These are phyloP conservation scores for Gopherus flavomarginatus DNA, from an alignment of 2,113 vertebrate species.

Conservation along the genomic window DNA sequence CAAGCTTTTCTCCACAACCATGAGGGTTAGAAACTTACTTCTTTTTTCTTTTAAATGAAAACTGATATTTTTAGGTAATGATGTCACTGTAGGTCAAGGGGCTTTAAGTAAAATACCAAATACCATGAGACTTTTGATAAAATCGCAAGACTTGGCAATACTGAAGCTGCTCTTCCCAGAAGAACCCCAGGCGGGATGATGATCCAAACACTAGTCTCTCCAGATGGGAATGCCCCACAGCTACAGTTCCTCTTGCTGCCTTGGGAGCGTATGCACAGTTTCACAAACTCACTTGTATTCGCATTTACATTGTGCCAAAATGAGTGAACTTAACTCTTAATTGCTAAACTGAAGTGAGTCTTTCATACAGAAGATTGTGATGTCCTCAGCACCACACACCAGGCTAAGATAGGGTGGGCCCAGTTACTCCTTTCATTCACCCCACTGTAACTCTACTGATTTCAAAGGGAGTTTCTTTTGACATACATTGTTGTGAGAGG, in stretches of 20 bases:
- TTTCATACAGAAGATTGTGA: neutral
- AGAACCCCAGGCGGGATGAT: neutral
- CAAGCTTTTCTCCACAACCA: neutral
- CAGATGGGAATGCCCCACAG: neutral
- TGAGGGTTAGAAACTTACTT: neutral
- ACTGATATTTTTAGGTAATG: neutral
- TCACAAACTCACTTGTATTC: neutral
- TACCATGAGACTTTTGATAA: neutral
- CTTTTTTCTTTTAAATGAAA: neutral
- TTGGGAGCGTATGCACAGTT: neutral
- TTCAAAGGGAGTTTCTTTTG: neutral
- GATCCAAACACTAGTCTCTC: neutral
- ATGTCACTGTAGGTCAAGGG: neutral
- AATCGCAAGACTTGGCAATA: neutral
- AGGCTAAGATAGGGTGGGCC: neutral
- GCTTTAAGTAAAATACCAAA: neutral
- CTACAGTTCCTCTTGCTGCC: neutral
- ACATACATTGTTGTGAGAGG: neutral
- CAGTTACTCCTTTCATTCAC: neutral
- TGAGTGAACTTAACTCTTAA: neutral
- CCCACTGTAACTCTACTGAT: neutral
- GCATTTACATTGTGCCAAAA: neutral
- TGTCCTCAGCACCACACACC: neutral
- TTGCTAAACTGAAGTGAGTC: neutral
- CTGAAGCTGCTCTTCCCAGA: neutral